Percentiles rank a stretch among this genome's conserved stretches.
phyloP scores from a whole-genome alignment of 2,113 vertebrate genomes.

The Camarhynchus parvulus region DNA sequence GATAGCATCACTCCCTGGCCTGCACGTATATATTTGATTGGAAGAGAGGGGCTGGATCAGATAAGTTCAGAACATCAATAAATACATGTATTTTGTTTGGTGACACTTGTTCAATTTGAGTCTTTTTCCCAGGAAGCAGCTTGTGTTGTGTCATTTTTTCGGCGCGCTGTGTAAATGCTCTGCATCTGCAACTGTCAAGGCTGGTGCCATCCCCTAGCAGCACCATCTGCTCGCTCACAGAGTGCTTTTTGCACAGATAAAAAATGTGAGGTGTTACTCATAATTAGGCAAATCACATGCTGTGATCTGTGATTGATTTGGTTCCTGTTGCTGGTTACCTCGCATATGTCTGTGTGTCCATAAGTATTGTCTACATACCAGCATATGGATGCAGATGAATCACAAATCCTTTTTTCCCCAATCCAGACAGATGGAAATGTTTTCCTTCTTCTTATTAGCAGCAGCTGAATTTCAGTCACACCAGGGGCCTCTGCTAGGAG shows the following conservation, averaged over 20 bases:
- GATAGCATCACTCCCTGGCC: slow-evolving; percentile 35
- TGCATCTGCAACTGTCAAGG: slow-evolving; percentile 70
- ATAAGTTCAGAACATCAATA: slow-evolving; percentile 52
- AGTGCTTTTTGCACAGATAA: slow-evolving; percentile 63
- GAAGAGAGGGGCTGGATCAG: slow-evolving; percentile 44
- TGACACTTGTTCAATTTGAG: slow-evolving; percentile 61
- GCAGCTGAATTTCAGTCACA: slow-evolving; percentile 48
- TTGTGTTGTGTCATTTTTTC: slow-evolving; percentile 70
- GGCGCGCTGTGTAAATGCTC: slow-evolving; percentile 29
- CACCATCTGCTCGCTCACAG: slow-evolving; percentile 70
- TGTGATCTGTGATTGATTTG: slow-evolving; percentile 66
- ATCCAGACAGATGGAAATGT: slow-evolving; percentile 59
- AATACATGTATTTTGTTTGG: slow-evolving; percentile 47
- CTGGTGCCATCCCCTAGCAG: slow-evolving; percentile 63
- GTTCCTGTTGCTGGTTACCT: slow-evolving; percentile 50
- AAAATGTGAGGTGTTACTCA: slow-evolving; percentile 66
- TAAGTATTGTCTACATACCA: slow-evolving; percentile 56
- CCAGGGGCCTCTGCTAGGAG: slow-evolving; percentile 42
- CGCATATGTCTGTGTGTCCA: slow-evolving; percentile 1
- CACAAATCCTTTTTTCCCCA: slow-evolving; percentile 8
- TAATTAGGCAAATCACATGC: slow-evolving; percentile 71
- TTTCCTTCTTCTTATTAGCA: slow-evolving; percentile 53
- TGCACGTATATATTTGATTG: neutral
- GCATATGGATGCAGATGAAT: slow-evolving; percentile 61
- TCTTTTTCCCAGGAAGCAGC: slow-evolving; percentile 44